Percentiles rank a stretch among this genome's conserved stretches.
Evolutionary conservation across 2,113 vertebrate genomes (phyloP).

Genomic region (Willisornis vidua): DNA sequence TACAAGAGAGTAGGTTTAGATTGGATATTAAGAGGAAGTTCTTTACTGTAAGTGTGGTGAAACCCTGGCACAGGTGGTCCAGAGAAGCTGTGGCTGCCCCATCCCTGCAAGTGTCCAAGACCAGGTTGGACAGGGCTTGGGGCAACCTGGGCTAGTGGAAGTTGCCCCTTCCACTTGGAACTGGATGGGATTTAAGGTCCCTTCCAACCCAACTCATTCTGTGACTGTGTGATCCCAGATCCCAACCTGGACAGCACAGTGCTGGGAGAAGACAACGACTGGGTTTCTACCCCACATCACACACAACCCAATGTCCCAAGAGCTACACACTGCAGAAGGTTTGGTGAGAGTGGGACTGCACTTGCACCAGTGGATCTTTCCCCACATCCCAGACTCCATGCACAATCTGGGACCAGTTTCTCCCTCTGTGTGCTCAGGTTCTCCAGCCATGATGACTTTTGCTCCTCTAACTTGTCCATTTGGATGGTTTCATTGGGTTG

Average conservation of each 20-base stretch:
- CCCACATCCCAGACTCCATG: neutral
- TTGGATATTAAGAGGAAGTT: neutral
- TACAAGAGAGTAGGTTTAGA: neutral
- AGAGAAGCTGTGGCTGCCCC: neutral
- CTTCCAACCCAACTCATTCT: neutral
- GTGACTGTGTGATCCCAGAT: neutral
- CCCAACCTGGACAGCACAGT: neutral
- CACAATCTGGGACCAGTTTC: neutral
- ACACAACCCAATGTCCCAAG: neutral
- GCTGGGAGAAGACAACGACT: rapidly evolving
- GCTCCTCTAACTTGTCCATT: neutral
- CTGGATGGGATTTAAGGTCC: neutral
- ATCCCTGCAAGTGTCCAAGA: neutral
- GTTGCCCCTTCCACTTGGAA: neutral
- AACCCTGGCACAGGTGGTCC: neutral
- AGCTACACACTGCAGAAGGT: neutral
- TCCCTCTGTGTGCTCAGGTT: neutral
- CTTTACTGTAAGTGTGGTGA: rapidly evolving
- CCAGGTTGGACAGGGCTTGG: rapidly evolving
- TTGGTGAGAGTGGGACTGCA: neutral
- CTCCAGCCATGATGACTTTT: neutral
- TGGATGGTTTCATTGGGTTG: neutral
- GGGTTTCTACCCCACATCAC: neutral
- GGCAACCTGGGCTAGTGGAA: rapidly evolving
- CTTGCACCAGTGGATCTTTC: neutral